Evolutionary conservation across 2,797 vertebrate species (phyloP).

Genomic region (Pantherophis alleghaniensis): DNA sequence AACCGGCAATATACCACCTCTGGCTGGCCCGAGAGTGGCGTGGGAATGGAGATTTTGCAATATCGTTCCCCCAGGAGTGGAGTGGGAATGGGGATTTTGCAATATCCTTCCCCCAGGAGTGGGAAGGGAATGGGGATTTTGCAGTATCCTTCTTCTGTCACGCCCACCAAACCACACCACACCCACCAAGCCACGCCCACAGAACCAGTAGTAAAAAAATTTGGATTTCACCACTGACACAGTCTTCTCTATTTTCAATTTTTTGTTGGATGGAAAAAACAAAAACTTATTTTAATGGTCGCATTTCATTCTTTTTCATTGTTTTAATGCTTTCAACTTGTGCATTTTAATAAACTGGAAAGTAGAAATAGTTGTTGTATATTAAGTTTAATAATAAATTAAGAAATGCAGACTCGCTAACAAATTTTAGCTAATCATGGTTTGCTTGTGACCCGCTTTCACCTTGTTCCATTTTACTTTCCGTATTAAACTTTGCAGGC

Average conservation of each 20-base stretch:
- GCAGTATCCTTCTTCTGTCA: too few species aligned
- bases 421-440: neutral
- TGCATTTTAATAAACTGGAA: neutral
- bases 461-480: neutral
- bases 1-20: too few species aligned
- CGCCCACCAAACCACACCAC: too few species aligned
- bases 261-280: neutral
- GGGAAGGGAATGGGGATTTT: too few species aligned
- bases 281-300: neutral
- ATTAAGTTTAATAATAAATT: neutral
- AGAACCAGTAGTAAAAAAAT: too few species aligned
- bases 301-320: neutral
- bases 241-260: neutral
- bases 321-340: neutral
- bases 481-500: neutral
- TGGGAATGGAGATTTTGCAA: too few species aligned
- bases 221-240: neutral
- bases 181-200: too few species aligned
- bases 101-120: too few species aligned
- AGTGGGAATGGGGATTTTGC: too few species aligned
- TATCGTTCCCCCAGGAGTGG: too few species aligned
- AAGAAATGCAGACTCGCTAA: neutral
- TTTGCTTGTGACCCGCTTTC: neutral
- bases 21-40: too few species aligned
- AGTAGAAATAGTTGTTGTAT: neutral